Conservation (phyloP, 2,113 vertebrate species). For the Entelurus aequoreus region DNA sequence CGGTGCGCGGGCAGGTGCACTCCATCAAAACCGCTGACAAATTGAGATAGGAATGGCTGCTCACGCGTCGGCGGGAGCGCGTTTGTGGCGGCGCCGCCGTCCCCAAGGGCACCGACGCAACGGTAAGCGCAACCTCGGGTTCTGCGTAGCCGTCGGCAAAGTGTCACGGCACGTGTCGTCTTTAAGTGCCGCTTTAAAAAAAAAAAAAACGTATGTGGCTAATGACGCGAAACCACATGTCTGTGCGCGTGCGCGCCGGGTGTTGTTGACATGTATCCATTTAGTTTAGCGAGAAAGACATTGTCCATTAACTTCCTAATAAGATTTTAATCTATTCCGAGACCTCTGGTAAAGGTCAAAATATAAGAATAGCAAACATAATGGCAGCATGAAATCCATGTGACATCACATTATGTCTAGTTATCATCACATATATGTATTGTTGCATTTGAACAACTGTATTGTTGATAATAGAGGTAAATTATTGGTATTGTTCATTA, state of each 20-base stretch:
- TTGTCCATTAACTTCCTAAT: slow-evolving; percentile 71
- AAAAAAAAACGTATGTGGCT: slow-evolving; percentile 50
- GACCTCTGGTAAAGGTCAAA: slow-evolving; percentile 57
- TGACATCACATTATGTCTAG: slow-evolving; percentile 20
- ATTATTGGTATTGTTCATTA: no score
- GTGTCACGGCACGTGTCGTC: slow-evolving; percentile 42
- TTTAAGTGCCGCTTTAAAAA: slow-evolving; percentile 54
- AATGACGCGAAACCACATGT: slow-evolving; percentile 49
- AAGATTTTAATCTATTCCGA: slow-evolving; percentile 67
- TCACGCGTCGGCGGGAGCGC: slow-evolving; percentile 35
- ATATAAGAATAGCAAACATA: slow-evolving; percentile 59
- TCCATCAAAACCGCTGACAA: slow-evolving; percentile 42
- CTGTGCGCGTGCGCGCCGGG: slow-evolving; percentile 23
- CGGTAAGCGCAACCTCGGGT: slow-evolving; percentile 62
- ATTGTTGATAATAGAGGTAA: no score
- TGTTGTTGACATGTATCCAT: slow-evolving; percentile 66
- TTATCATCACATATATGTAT: neutral
- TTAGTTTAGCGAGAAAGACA: slow-evolving; percentile 66
- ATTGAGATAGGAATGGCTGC: slow-evolving; percentile 49
- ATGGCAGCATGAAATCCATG: slow-evolving; percentile 42
- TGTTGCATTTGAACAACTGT: no score
- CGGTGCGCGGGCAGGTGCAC: slow-evolving; percentile 32
- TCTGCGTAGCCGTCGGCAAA: slow-evolving; percentile 60
- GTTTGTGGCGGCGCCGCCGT: neutral
- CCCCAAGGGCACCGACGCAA: slow-evolving; percentile 63